These are phyloP conservation scores for Pituophis catenifer DNA, from an alignment of 2,113 vertebrate genomes.

Conservation along the genomic window DNA sequence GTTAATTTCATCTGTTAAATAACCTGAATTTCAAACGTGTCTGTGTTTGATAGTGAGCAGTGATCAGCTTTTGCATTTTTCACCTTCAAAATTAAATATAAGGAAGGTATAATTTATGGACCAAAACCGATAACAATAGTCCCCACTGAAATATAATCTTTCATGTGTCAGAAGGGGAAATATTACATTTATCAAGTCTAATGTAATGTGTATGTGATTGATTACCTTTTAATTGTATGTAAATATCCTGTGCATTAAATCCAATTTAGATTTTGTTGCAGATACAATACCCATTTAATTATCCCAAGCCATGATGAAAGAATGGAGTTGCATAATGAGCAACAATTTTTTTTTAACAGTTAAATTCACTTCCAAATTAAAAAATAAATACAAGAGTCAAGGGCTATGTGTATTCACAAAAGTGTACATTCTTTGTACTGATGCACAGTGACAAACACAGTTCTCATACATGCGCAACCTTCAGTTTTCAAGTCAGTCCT, in stretches of 20 bases:
- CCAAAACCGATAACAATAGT: neutral
- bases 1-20: neutral
- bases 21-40: neutral
- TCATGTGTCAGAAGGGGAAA: neutral
- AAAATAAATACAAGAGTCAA: neutral
- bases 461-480: neutral
- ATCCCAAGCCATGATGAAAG: neutral
- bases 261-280: neutral
- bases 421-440: neutral
- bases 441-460: neutral
- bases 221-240: neutral
- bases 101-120: neutral
- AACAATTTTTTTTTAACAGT: neutral
- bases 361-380: neutral
- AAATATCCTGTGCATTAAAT: neutral
- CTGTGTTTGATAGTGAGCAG: neutral
- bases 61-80: neutral
- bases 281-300: neutral
- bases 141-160: neutral
- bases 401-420: neutral
- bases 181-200: neutral
- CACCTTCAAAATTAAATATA: neutral
- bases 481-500: neutral
- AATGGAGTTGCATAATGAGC: neutral
- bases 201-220: neutral